Conservation (phyloP, 2,113 vertebrate species). For the Peromyscus maniculatus region DNA sequence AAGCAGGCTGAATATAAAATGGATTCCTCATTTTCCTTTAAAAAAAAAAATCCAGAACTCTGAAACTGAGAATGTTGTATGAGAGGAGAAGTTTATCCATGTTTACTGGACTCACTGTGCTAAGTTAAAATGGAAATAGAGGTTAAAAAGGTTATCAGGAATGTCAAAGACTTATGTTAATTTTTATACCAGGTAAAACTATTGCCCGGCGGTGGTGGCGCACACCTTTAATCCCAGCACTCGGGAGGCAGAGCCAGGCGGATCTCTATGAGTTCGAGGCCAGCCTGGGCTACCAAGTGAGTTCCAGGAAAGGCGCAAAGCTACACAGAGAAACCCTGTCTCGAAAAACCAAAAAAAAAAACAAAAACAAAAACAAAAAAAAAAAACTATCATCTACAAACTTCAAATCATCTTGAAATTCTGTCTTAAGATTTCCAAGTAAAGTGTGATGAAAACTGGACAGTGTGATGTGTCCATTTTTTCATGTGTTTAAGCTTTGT, state of each 20-base stretch:
- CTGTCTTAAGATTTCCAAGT: neutral
- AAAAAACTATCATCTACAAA: neutral
- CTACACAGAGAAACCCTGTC: too few species aligned
- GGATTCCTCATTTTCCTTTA: neutral
- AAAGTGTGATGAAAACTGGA: neutral
- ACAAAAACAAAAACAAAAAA: too few species aligned
- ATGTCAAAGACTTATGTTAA: neutral
- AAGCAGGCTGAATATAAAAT: neutral
- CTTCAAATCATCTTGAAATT: neutral
- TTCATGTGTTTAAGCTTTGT: neutral
- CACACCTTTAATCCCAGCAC: too few species aligned
- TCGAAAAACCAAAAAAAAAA: too few species aligned
- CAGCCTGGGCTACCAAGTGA: too few species aligned
- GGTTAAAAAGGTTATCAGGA: neutral
- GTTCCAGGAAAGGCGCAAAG: too few species aligned
- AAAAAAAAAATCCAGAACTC: neutral
- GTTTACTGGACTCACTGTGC: neutral
- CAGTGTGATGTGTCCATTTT: neutral
- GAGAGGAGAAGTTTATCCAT: neutral
- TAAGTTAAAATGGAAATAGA: neutral
- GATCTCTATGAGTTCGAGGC: too few species aligned
- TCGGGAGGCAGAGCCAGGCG: too few species aligned
- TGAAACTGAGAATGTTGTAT: neutral
- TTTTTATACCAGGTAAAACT: neutral
- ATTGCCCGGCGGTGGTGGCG: too few species aligned